phyloP scores from a whole-genome alignment of 2,888 invertebrate genomes.

The Agrotis exclamationis region DNA sequence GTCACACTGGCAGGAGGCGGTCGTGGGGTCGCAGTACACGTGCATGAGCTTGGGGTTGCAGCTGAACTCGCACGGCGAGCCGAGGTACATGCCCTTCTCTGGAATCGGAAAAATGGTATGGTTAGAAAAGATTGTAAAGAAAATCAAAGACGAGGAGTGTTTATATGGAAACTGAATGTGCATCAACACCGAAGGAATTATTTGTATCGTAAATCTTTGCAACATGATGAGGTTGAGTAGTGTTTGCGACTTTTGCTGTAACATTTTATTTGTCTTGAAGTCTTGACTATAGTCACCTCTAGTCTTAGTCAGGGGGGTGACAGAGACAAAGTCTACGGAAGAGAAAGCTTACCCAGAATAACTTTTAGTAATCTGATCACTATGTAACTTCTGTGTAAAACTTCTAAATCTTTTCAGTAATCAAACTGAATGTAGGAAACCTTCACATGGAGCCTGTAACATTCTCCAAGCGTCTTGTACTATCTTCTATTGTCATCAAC shows the following conservation, averaged over 20 bases:
- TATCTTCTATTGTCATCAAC: background rate
- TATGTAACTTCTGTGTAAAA: background rate
- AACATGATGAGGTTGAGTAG: no score
- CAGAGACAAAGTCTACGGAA: no score
- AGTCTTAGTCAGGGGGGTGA: no score
- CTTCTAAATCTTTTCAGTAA: background rate
- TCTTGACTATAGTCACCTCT: no score
- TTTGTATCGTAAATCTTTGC: no score
- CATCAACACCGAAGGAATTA: no score
- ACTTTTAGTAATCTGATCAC: background rate
- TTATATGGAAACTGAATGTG: no score
- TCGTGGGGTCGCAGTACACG: constrained; percentile 94
- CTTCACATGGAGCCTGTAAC: background rate
- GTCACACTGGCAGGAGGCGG: constrained; percentile 94
- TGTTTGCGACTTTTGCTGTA: no score
- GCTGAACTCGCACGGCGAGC: constrained; percentile 94
- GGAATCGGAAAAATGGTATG: constrained; percentile 62
- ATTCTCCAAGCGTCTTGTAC: background rate
- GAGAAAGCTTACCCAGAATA: no score
- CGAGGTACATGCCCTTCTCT: constrained; percentile 95
- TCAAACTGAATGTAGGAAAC: background rate
- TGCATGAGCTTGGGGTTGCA: constrained; percentile 94
- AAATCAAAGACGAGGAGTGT: no score
- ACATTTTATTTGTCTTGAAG: no score
- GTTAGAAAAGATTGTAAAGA: background rate